Base-by-base conservation (phyloP, 2,888 invertebrate genomes). In the Anorthoa munda region DNA sequence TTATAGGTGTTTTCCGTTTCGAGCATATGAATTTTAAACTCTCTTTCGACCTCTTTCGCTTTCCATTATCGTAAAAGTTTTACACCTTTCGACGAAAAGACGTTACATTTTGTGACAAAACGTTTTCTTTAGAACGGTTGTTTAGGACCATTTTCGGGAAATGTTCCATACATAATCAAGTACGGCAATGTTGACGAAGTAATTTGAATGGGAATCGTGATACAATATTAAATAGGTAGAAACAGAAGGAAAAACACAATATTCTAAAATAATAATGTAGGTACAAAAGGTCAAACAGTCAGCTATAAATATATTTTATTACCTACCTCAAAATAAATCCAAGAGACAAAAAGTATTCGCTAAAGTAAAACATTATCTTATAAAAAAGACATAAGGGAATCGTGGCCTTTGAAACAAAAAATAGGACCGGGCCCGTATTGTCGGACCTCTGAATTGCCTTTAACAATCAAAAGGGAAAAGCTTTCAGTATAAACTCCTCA, bases 1-100 rank as follows among this genome's bases (percentile, higher is more conserved):
- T 90, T 90, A 92, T 92, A 90, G 88, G 87, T 87, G 89, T 90
- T 90, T 92, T 86, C 85, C 82, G 84, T 85, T 88, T 87, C 78
- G 68, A 82, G 70, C 79, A 82, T 83, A 84, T 85, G 84, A 87
- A 85, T 87, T 83, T 86, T 81, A 79, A 87, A 83, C 80, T 82
- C 82, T 77, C 70, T 77, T 76, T 87, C 60, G 80, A 83, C 86
- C 83, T 85, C 74, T 85, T 85, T 85, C 75, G 73, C 75, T 81
- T 85, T 86, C 81, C 76, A 87, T 84, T 86, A 82, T 86, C 86
- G 85, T 85, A 85, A 85, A 86, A 85, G 68, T 85, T 85, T 85
- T 86, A 86, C 74, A 79, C 74, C 75, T 82, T 86, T 84, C 67
- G 72, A 53, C 65, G 65, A 67, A 68, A 84, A 75, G 31, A 53